Base-by-base conservation (phyloP, 2,797 vertebrate genomes). In the Pangasius larnaudii region DNA sequence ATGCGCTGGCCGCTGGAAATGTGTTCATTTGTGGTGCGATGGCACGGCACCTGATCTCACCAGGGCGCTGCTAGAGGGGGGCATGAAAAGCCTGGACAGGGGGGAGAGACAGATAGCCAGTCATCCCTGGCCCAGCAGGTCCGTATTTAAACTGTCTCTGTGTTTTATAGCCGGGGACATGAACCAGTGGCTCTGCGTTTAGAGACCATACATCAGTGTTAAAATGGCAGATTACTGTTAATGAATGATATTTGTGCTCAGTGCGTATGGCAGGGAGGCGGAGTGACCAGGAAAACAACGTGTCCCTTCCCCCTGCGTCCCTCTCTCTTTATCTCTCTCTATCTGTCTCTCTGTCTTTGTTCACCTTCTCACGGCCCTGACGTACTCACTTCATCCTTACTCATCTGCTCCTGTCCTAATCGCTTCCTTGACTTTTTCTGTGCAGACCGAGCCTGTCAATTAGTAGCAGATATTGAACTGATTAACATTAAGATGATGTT, bases 91-190 rank as follows among this genome's bases (percentile, higher is more conserved):
- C 88, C 86, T 61, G 82, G 91, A 79, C 56, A 19, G 90, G 79
- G 51, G 65, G 58, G 71, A 46, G 94, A 94, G 95, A 97, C 94
- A 81, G 95, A 97, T 97, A 94, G 95, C 95, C 94, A 93, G 93
- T 95, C 91, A 88, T 94, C 94, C 95, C 90, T 80, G 91, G 96
- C 96, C 96, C 97, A 97, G 96, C 96, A 97, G 97, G 97, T 97
- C 96, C 95, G 96, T 97, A 97, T 97, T 97, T 98, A 98, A 98
- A 97, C 97, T 97, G 97, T 98, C 97, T 96, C 96, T 91, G 95
- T 98, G 96, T 97, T 99, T 98, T 98, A 99, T 98, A 96, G 97
- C 93, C 92, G 91, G 90, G 94, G 93, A 96, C 93, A 91, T 93
- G 95, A 88, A 93, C 93, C 93, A 94, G 95, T 93, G 95, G 91